Evolutionary conservation across 1,140 invertebrate species (phyloP).

Genomic region (Temnothorax longispinosus): DNA sequence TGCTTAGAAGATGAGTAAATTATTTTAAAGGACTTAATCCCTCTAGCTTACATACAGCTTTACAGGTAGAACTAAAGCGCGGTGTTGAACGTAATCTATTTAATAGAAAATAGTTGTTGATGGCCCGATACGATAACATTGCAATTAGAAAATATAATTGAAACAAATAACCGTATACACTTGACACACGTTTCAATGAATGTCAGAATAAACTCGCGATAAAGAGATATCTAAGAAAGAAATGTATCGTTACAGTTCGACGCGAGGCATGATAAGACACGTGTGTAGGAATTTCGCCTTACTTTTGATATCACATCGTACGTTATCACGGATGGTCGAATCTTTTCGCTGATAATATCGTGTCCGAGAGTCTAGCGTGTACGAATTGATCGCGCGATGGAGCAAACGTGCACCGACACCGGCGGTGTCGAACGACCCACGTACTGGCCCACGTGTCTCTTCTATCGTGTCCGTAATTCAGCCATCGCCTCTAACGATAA

Average conservation of each 20-base stretch:
- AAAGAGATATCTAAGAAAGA: conserved; percentile 13
- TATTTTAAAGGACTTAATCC: not conserved
- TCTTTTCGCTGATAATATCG: conserved; percentile 45
- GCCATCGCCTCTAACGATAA: conserved; percentile 65
- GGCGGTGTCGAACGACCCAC: conserved; percentile 51
- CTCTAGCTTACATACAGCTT: not conserved
- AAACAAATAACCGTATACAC: not conserved
- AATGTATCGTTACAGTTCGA: conserved; percentile 4
- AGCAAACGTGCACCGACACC: not conserved
- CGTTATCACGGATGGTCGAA: conserved; percentile 24
- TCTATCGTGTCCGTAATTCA: conserved; percentile 63
- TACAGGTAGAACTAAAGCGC: not conserved
- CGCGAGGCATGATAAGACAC: not conserved
- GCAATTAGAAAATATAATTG: not conserved
- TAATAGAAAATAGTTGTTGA: not conserved
- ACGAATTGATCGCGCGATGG: conserved; percentile 62
- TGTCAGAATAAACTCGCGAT: conserved; percentile 18
- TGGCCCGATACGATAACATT: not conserved
- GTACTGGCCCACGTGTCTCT: conserved; percentile 66
- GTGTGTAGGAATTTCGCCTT: conserved; percentile 12
- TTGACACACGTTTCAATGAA: conserved; percentile 14
- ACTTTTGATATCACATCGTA: not conserved
- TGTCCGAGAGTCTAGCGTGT: conserved; percentile 35
- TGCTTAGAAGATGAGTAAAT: not conserved
- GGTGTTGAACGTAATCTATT: not conserved